Conservation (phyloP, 2,113 vertebrate species). For the Oreotrochilus melanogaster region DNA sequence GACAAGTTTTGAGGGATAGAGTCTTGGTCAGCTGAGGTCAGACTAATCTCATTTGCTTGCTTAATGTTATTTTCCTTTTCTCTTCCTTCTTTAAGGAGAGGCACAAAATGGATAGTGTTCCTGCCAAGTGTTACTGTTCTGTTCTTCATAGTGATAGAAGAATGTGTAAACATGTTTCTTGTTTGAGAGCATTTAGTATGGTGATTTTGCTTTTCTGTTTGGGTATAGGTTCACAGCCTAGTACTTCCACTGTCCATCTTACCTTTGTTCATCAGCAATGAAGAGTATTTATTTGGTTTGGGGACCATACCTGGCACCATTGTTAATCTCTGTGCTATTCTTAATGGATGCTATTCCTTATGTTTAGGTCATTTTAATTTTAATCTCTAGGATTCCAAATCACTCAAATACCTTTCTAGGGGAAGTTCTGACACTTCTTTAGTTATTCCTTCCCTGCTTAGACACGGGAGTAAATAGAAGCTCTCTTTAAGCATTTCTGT, state of each 20-base stretch:
- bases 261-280: not conserved
- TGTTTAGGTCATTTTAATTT: not conserved
- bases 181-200: not conserved
- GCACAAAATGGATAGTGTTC: not conserved
- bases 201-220: not conserved
- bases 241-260: not conserved
- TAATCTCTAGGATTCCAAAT: not conserved
- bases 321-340: not conserved
- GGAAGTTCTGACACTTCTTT: not conserved
- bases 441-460: not conserved
- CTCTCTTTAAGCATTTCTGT: not conserved
- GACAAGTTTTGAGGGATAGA: not conserved
- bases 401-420: not conserved
- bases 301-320: fast-evolving
- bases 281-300: not conserved
- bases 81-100: not conserved
- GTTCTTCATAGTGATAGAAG: not conserved
- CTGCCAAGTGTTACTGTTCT: not conserved
- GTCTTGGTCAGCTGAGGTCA: not conserved
- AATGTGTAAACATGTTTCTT: not conserved
- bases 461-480: not conserved
- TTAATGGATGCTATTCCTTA: not conserved
- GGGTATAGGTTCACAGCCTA: not conserved
- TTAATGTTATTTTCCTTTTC: not conserved
- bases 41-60: not conserved